Evolutionary conservation across 2,113 vertebrate genomes (phyloP).

Genomic region (Ailurus styani): DNA sequence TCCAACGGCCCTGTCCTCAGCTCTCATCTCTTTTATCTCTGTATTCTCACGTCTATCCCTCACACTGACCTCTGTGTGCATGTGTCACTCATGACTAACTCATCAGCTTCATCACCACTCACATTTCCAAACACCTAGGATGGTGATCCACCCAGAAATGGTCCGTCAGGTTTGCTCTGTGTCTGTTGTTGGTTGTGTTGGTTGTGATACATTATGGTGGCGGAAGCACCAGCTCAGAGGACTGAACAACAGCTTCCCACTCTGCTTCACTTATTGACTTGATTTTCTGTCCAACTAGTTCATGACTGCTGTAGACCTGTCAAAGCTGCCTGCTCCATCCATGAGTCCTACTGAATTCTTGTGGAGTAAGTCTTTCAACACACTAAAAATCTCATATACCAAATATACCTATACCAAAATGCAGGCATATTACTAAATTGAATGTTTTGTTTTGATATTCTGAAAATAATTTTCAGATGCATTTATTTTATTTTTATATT

Average conservation of each 20-base stretch:
- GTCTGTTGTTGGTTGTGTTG: background rate
- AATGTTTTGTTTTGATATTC: background rate
- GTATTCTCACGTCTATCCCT: background rate
- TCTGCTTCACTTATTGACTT: background rate
- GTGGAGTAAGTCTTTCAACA: background rate
- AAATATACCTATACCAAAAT: background rate
- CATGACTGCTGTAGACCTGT: background rate
- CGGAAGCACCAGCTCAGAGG: background rate
- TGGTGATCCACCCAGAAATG: background rate
- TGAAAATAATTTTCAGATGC: background rate
- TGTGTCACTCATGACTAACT: background rate
- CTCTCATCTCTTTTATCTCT: background rate
- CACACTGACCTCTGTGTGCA: rapidly evolving
- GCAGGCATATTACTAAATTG: background rate
- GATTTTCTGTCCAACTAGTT: background rate
- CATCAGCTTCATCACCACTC: background rate
- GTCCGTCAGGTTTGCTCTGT: background rate
- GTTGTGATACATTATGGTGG: rapidly evolving
- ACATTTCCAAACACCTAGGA: background rate
- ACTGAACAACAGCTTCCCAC: background rate
- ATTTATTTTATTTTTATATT: conserved; percentile 15
- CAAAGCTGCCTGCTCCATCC: background rate
- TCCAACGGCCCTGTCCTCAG: background rate
- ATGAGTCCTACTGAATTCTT: background rate
- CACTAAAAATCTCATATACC: background rate